Base-by-base conservation (phyloP, 2,113 vertebrate species). In the Natator depressus region DNA sequence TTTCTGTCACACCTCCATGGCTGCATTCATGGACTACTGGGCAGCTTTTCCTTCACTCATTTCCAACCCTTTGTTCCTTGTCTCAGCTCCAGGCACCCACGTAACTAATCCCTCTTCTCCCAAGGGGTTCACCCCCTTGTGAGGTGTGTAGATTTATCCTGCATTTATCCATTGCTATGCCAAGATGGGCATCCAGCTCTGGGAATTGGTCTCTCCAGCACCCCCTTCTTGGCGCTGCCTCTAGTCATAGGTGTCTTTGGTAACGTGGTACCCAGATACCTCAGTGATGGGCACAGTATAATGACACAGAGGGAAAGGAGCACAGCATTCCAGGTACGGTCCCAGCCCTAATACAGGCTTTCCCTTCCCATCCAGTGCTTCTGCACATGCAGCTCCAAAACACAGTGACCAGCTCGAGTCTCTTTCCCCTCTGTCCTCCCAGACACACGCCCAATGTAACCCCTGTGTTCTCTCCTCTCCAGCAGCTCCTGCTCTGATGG, bases 401-500 rank as follows among this genome's bases (percentile, higher is more conserved):
- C 13, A 3, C 29, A 62, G 65, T 35, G 35, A 10, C n/a, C 31
- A n/a, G 16, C 16, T n/a, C 7, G 31, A n/a, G 31, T 72, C 65
- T 38, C 27, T 11, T 29, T 59, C 57, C 57, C 65, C 59, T 62
- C 59, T 57, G 27, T 29, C 65, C 65, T n/a, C 65, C 8, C n/a
- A 10, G n/a, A 4, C 35, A 8, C 35, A 69, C 0, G 8, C 8
- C 17, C 9, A 1, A 8, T n/a, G 65, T 17, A n/a, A 69, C 31
- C 16, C 6, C 31, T 35, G 31, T 14, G 7, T 65, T 65, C 62
- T 65, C 62, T 65, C 62, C 35, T 8, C 17, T 69, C 17, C 29
- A 69, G 65, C 65, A 69, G 35, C 16, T 29, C 27, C 29, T 35
- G 62, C 31, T 65, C 31, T 3, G 8, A n/a, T 10, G 13, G 17